Conservation (phyloP, 1,140 invertebrate genomes). For the Eriosoma lanigerum region DNA sequence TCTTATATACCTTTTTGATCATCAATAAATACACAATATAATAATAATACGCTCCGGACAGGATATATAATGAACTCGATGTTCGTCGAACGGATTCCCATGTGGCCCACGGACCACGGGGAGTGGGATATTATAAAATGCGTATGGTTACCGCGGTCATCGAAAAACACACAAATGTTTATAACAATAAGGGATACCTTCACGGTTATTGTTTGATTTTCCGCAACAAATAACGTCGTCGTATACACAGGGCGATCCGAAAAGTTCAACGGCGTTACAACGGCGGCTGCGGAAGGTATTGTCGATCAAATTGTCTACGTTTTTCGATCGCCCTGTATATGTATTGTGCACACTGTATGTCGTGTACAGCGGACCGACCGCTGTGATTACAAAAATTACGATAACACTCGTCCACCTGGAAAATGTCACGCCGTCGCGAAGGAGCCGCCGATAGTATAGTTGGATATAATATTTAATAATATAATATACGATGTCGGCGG, state of each 20-base stretch:
- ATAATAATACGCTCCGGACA: too few species aligned
- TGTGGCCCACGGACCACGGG: not conserved
- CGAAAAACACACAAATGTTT: not conserved
- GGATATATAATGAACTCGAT: too few species aligned
- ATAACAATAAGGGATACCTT: too few species aligned
- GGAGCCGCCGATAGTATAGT: not conserved
- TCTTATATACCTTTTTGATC: too few species aligned
- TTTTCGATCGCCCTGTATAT: not conserved
- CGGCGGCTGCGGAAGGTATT: too few species aligned
- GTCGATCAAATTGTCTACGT: too few species aligned
- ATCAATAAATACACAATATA: too few species aligned
- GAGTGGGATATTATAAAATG: not conserved
- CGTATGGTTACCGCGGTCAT: not conserved
- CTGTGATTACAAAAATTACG: not conserved
- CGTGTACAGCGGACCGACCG: not conserved
- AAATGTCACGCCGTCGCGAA: not conserved
- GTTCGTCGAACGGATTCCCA: not conserved
- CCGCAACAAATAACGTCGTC: too few species aligned
- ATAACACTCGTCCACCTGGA: slow-evolving; percentile 6
- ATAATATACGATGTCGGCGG: not conserved
- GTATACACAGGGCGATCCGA: too few species aligned
- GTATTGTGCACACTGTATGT: too few species aligned
- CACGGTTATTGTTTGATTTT: slow-evolving; percentile 16
- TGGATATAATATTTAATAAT: too few species aligned
- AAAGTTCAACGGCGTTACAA: too few species aligned